Conservation (phyloP, 1,140 invertebrate genomes). For the Delia radicum region DNA sequence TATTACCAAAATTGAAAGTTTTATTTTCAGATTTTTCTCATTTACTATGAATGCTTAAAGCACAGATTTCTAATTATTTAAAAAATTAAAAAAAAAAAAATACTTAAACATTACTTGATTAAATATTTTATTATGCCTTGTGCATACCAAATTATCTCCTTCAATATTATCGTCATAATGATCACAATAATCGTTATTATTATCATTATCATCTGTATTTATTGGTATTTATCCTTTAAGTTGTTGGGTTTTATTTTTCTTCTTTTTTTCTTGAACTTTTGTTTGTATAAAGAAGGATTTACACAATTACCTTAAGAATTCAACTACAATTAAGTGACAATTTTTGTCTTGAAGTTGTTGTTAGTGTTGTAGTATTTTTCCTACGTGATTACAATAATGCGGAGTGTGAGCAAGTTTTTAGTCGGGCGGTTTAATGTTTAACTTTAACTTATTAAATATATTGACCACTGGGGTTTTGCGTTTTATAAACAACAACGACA, state of each 20-base stretch:
- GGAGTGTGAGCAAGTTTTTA: neutral
- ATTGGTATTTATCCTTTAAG: constrained; percentile 16
- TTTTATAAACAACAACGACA: neutral
- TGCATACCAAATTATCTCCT: neutral
- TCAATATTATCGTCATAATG: neutral
- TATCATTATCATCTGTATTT: neutral
- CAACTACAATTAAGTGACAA: constrained; percentile 31
- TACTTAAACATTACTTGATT: neutral
- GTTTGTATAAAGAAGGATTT: constrained; percentile 16
- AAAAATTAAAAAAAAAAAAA: neutral
- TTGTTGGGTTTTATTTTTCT: neutral
- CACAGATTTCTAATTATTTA: constrained; percentile 17
- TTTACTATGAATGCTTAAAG: too few relatives aligned
- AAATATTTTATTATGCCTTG: neutral
- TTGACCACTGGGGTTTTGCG: constrained; percentile 11
- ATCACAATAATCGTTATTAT: neutral
- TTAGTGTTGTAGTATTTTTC: neutral
- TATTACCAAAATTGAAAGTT: constrained; percentile 7
- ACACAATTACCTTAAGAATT: constrained; percentile 19
- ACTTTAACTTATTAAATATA: constrained; percentile 21
- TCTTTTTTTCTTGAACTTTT: neutral
- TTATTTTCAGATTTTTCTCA: neutral
- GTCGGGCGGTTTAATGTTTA: constrained; percentile 8
- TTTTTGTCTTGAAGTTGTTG: constrained; percentile 7
- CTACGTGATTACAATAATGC: constrained; percentile 5